These are phyloP conservation scores for Aurelia coerulea DNA, from an alignment of 30 jellyfish, hydroid and myxozoan species.

Conservation along the genomic window DNA sequence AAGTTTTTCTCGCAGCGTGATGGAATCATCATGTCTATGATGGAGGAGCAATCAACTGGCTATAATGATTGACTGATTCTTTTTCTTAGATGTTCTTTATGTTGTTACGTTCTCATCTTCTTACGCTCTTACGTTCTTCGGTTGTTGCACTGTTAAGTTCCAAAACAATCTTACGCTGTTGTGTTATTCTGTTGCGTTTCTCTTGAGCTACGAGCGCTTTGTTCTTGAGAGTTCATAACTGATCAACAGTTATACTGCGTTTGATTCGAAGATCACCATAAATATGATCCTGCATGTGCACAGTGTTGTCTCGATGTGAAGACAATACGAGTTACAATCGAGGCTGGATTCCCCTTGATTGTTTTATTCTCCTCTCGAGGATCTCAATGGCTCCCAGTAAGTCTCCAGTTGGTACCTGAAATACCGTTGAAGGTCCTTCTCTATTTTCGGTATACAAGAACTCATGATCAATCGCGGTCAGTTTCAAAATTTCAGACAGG, in stretches of 20 bases:
- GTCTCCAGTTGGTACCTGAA: constrained; percentile 21
- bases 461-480: constrained; percentile 47
- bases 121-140: too few species aligned
- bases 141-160: neutral
- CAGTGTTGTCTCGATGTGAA: neutral
- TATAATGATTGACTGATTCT: too few species aligned
- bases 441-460: constrained; percentile 61
- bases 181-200: too few species aligned
- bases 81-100: too few species aligned
- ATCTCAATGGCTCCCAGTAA: neutral
- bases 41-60: too few species aligned
- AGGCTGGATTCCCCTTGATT: neutral
- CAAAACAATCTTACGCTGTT: neutral
- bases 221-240: neutral
- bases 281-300: neutral
- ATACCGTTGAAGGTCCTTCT: constrained; percentile 65
- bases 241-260: neutral
- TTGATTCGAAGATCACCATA: neutral
- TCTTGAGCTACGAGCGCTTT: too few species aligned
- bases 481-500: constrained; percentile 26
- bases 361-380: constrained; percentile 13
- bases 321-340: neutral
- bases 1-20: too few species aligned
- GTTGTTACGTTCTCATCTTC: too few species aligned
- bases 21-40: too few species aligned